Evolutionary conservation across 2,888 invertebrate genomes (phyloP).

Genomic region (Cosmia pyralina): DNA sequence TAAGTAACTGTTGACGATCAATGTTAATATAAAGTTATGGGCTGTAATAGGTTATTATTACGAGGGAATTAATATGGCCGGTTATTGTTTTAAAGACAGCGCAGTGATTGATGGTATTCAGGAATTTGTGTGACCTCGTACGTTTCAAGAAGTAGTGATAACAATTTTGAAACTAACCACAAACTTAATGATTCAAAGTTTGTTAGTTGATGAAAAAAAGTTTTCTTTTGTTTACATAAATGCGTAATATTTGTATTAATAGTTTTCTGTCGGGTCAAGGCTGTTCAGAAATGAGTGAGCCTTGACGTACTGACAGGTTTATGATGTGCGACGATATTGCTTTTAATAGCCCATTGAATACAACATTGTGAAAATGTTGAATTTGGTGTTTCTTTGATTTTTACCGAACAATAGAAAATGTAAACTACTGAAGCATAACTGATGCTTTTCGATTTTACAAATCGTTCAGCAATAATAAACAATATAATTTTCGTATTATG

Average conservation of each 20-base stretch:
- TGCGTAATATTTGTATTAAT: conserved; percentile 52
- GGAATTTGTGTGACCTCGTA: conserved; percentile 65
- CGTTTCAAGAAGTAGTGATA: conserved; percentile 46
- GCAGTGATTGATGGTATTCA: conserved; percentile 82
- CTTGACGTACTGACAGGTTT: conserved; percentile 69
- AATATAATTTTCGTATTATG: not conserved
- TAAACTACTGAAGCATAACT: not conserved
- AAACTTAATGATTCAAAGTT: conserved; percentile 61
- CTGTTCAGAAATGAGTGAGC: conserved; percentile 60
- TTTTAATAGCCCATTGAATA: conserved; percentile 72
- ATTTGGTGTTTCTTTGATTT: conserved; percentile 46
- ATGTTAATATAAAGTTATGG: conserved; percentile 83
- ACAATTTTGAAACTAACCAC: conserved; percentile 58
- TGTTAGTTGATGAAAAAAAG: conserved; percentile 49
- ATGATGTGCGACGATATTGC: conserved; percentile 66
- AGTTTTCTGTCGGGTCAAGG: conserved; percentile 69
- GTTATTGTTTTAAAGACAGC: conserved; percentile 89
- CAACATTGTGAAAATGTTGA: conserved; percentile 65
- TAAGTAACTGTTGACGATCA: conserved; percentile 87
- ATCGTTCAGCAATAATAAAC: not conserved
- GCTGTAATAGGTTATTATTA: conserved; percentile 85
- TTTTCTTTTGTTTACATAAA: conserved; percentile 62
- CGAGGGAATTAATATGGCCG: conserved; percentile 81
- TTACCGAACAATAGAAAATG: conserved; percentile 26
- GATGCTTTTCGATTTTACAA: not conserved